Evolutionary conservation across 53 echinoderm and acorn worm genomes (phyloP).

Genomic region (Pentamera pediparva): DNA sequence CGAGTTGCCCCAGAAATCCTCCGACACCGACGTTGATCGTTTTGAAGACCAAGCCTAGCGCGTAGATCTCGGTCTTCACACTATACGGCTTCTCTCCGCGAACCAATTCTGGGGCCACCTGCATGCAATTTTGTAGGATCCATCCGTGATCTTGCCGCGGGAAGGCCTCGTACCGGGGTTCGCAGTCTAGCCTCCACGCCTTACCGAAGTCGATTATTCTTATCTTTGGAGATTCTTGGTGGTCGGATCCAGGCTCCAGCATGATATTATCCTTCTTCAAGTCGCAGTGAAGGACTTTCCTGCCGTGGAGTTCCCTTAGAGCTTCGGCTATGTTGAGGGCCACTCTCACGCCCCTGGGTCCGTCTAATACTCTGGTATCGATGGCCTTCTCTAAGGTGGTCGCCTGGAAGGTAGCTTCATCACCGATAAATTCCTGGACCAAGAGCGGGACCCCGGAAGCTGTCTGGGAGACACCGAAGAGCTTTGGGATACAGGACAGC

Average conservation of each 20-base stretch:
- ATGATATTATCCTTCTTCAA: constrained; percentile 1
- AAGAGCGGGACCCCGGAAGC: neutral
- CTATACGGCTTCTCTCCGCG: neutral
- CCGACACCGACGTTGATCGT: neutral
- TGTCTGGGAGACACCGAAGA: neutral
- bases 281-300: neutral
- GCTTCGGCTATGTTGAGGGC: constrained; percentile 5
- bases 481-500: neutral
- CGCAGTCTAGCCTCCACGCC: neutral
- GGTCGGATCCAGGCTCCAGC: neutral
- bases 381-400: neutral
- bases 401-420: neutral
- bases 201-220: constrained; percentile 15
- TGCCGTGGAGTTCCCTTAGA: neutral
- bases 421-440: constrained; percentile 10
- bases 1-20: neutral
- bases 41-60: neutral
- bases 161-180: neutral
- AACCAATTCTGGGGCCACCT: neutral
- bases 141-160: neutral
- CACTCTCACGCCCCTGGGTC: neutral
- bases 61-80: neutral
- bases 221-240: neutral
- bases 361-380: neutral
- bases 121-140: neutral